phyloP scores from a whole-genome alignment of 2,113 vertebrate species.

The Eretmochelys imbricata region DNA sequence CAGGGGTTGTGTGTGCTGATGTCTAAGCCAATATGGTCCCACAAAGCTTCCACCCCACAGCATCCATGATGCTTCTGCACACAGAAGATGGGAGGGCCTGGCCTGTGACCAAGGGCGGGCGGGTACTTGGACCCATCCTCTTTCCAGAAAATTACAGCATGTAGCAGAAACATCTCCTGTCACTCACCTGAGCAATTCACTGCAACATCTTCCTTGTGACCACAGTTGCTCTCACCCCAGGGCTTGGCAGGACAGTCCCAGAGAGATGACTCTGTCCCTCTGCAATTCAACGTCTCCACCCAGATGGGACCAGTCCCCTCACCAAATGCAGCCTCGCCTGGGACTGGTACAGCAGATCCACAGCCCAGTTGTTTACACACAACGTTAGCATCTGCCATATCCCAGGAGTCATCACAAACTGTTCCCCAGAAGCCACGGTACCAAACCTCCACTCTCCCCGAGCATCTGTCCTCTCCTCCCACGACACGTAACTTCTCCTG shows the following conservation, averaged over 20 bases:
- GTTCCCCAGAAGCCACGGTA: too few species aligned
- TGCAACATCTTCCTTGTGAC: constrained; percentile 66
- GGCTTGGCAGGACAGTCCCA: constrained; percentile 54
- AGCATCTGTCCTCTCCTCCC: too few species aligned
- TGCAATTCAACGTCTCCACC: constrained; percentile 57
- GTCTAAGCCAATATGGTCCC: not conserved
- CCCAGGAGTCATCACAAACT: constrained; percentile 53
- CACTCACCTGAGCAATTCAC: constrained; percentile 58
- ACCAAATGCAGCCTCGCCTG: constrained; percentile 47
- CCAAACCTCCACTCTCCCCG: too few species aligned
- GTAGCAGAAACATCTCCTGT: not conserved
- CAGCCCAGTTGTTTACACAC: constrained; percentile 64
- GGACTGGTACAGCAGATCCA: constrained; percentile 24
- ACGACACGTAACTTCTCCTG: too few species aligned
- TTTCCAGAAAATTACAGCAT: not conserved
- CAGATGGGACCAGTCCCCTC: constrained; percentile 65
- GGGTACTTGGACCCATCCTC: not conserved
- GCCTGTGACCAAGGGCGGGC: not conserved
- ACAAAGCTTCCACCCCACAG: not conserved
- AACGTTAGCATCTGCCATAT: constrained; percentile 12
- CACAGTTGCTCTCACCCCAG: constrained; percentile 64
- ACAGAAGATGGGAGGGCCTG: not conserved
- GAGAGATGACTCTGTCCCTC: constrained; percentile 52
- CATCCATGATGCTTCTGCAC: not conserved
- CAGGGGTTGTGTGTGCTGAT: not conserved